A percentile compares a stretch with the other conserved stretches of the same genome.
phyloP scores from a whole-genome alignment of 2,113 vertebrate species.

The Tonatia bakeri region DNA sequence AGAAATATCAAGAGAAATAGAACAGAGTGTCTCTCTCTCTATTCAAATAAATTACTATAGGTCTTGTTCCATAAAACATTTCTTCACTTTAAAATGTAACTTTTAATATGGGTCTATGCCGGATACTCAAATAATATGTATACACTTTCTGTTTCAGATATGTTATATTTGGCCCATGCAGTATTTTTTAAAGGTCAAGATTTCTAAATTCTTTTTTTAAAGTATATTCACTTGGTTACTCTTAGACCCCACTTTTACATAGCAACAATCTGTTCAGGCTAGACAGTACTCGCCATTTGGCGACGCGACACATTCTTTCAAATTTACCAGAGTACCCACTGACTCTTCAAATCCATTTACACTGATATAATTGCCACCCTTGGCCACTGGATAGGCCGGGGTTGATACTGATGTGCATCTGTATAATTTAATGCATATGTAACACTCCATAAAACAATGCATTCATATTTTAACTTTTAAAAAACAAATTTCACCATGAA shows the following conservation, averaged over 20 bases:
- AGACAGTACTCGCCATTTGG: background rate
- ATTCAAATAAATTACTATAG: background rate
- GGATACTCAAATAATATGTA: background rate
- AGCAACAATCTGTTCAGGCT: background rate
- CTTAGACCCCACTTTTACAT: background rate
- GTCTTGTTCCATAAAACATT: background rate
- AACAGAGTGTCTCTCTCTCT: constrained; percentile 5
- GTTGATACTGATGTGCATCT: background rate
- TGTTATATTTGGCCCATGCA: background rate
- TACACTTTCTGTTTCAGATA: background rate
- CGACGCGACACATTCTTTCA: fast-evolving
- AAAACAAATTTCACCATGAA: background rate
- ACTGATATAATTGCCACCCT: background rate
- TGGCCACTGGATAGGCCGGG: background rate
- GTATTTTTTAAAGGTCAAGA: background rate
- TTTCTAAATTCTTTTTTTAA: background rate
- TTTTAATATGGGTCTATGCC: background rate
- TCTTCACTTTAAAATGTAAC: constrained; percentile 12
- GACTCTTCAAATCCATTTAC: background rate
- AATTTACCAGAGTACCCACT: background rate
- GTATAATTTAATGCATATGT: background rate
- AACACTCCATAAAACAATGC: background rate
- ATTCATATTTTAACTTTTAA: background rate
- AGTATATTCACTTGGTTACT: background rate
- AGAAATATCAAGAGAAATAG: constrained; percentile 3